A percentile compares a stretch with the other conserved stretches of the same genome.
These are phyloP conservation scores for Drosophila arawakana DNA, from an alignment of 1,140 invertebrate genomes.

Conservation along the genomic window DNA sequence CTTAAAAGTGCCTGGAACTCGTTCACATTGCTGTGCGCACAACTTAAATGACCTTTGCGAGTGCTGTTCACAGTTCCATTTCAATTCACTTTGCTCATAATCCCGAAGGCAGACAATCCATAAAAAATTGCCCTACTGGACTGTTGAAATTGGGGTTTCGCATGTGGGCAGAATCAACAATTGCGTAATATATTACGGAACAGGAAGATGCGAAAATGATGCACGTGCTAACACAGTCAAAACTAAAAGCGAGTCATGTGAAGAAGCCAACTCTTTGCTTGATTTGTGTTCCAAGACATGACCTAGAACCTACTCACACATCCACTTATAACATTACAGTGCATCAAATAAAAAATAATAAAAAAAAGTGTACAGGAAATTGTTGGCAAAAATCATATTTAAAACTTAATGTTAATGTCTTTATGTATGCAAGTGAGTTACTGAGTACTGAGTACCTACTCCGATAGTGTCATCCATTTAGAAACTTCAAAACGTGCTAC, in stretches of 20 bases:
- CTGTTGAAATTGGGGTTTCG: background rate
- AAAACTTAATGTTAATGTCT: slow-evolving; percentile 59
- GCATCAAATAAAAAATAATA: slow-evolving; percentile 32
- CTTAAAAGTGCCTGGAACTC: slow-evolving; percentile 36
- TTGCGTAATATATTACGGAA: slow-evolving; percentile 32
- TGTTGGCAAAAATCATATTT: slow-evolving; percentile 59
- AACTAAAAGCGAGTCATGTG: slow-evolving; percentile 43
- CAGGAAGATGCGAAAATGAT: background rate
- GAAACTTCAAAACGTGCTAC: slow-evolving; percentile 15
- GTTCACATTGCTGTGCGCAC: slow-evolving; percentile 28
- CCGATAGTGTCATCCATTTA: slow-evolving; percentile 17
- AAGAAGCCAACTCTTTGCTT: slow-evolving; percentile 28
- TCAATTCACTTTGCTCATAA: slow-evolving; percentile 43
- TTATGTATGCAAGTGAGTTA: slow-evolving; percentile 55
- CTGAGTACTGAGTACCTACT: slow-evolving; percentile 23
- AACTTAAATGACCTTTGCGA: slow-evolving; percentile 34
- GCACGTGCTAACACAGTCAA: slow-evolving; percentile 21
- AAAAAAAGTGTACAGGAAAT: slow-evolving; percentile 19
- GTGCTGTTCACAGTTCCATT: slow-evolving; percentile 18
- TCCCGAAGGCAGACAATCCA: slow-evolving; percentile 26
- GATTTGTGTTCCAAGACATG: slow-evolving; percentile 46
- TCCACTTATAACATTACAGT: slow-evolving; percentile 42
- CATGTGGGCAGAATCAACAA: slow-evolving; percentile 38
- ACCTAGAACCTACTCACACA: slow-evolving; percentile 17
- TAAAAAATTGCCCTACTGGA: slow-evolving; percentile 25